Evolutionary conservation across 1,140 invertebrate genomes (phyloP), one percentile per base, ranked within the genome.

Genomic region (Habropoda laboriosa): DNA sequence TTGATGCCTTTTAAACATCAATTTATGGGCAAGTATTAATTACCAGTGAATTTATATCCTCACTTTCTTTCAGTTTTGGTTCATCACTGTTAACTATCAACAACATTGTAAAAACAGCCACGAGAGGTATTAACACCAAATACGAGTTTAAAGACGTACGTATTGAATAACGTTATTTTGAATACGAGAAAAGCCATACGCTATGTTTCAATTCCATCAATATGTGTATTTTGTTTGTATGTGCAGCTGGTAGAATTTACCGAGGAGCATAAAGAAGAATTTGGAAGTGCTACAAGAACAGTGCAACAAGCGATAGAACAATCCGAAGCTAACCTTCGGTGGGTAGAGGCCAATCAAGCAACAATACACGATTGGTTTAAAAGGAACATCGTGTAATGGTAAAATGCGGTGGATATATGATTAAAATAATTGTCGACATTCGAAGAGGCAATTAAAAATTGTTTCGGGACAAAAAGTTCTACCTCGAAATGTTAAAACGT

Each of bases 281-380:
- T 97, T 6, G 95, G 95, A 8, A 93, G 94, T 4, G 94, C 94
- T 0, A 91, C 93, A 1, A 91, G 97, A 68, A 95, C 96, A 2
- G 94, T 97, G 0, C 94, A 96, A 76, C 97, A 98, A 91, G 95
- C 96, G 0, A 92, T 97, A 3, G 97, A 98, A 87, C 94, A 96
- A 57, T 95, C 95, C 0, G 94, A 96, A 86, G 95, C 96, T 4
- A 98, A 98, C 87, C 95, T 97, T 0, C 93, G 95, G 66, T 98
- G 97, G 97, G 95, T 97, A 94, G 92, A 96, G 30, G 94, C 92
- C 64, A 96, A 98, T 92, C 96, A 96, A 83, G 91, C 94, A 24
- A 93, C 93, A 0, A 97, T 98, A 51, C 93, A 95, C 1, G 91
- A 95, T 21, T 98, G 97, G 97, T 87, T 98, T 24, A 88, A 85